Base-by-base conservation (phyloP, 2,888 invertebrate species). In the Ischnus inquisitorius region DNA sequence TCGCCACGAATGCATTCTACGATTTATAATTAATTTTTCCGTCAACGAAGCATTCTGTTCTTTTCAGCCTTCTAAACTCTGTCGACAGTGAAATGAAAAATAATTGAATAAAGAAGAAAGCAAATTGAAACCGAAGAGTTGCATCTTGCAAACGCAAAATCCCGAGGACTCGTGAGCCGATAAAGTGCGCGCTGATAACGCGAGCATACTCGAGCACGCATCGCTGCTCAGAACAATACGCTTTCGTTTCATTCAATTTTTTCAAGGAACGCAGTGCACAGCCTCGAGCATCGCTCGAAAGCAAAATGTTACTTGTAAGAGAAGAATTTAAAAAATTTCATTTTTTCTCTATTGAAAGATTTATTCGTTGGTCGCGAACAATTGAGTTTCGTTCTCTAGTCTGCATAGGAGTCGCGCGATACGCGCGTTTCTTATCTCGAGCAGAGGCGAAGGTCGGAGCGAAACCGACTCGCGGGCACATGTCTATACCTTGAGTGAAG, bases 371-470 rank as follows among this genome's bases (percentile, higher is more conserved):
- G 22, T n/a, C 54, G 19, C 19, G 5, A 16, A 54, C 16, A 54
- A 54, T 54, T 16, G 54, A 28, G 34, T 62, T 62, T 16, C 34
- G 5, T 28, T 39, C 62, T 34, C 25, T 12, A 25, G 22, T 22
- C 65, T 25, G 43, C 6, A 3, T 8, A 67, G 25, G 43, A 12
- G 12, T 41, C 22, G 6, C n/a, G 14, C 41, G 65, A 67, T 12
- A 34, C 34, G 8, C 34, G 34, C 34, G 39, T 34, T 22, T 71
- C 54, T 71, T 71, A 57, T 71, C 54, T 57, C 39, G 54, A 5
- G 51, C 54, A 39, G 69, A 71, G 69, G 69, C 54, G 69, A 71
- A 71, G 69, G 69, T 71, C 69, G 69, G 8, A 54, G 69, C 69
- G 39, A 54, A 54, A 14, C 34, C 51, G 25, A 64, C 51, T 16